Conservation (phyloP, 2,797 vertebrate species). For the Pampus argenteus region DNA sequence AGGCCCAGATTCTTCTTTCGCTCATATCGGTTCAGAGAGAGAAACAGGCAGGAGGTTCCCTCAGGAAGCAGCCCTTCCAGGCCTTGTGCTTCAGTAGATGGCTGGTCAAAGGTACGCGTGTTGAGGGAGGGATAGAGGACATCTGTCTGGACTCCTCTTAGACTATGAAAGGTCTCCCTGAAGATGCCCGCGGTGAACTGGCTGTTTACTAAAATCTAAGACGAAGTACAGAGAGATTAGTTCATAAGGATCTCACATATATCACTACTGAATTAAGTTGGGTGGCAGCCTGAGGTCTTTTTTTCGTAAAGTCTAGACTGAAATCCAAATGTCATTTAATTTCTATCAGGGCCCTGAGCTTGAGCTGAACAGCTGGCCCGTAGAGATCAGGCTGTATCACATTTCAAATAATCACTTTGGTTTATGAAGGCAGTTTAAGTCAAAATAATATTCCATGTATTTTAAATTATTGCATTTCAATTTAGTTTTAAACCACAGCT, state of each 20-base stretch:
- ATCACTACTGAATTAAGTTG: slow-evolving; percentile 49
- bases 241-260: slow-evolving; percentile 44
- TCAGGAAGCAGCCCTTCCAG: slow-evolving; percentile 85
- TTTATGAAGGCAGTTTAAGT: slow-evolving; percentile 15
- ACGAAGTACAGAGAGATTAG: slow-evolving; percentile 50
- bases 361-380: slow-evolving; percentile 14
- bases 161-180: slow-evolving; percentile 91
- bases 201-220: slow-evolving; percentile 95
- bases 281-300: slow-evolving; percentile 46
- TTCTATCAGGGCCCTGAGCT: slow-evolving; percentile 54
- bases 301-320: slow-evolving; percentile 46
- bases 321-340: slow-evolving; percentile 57
- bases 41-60: slow-evolving; percentile 88
- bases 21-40: slow-evolving; percentile 97
- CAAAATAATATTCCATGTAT: slow-evolving; percentile 3
- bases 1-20: slow-evolving; percentile 94
- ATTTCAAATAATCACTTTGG: slow-evolving; percentile 27
- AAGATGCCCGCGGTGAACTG: slow-evolving; percentile 93
- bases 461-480: background rate
- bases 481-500: background rate
- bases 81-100: slow-evolving; percentile 68
- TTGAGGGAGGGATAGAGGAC: slow-evolving; percentile 96
- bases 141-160: slow-evolving; percentile 86
- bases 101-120: slow-evolving; percentile 86
- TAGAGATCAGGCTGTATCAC: slow-evolving; percentile 13